Evolutionary conservation across 2,888 invertebrate genomes (phyloP).

Genomic region (Xylophagus ater): DNA sequence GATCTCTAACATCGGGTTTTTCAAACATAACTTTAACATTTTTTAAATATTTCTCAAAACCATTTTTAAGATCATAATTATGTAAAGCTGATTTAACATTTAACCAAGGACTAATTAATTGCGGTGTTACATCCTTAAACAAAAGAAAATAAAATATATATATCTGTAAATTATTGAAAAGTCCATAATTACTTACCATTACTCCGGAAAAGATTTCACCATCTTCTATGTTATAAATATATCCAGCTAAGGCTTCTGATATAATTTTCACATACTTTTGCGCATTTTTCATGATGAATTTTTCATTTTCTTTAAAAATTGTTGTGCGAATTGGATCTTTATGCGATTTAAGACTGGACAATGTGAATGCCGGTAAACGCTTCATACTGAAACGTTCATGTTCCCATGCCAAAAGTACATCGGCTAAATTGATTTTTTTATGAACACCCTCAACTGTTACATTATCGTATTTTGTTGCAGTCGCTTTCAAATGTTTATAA

Average conservation of each 20-base stretch:
- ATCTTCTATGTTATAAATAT: conserved; percentile 60
- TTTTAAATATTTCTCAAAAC: conserved; percentile 62
- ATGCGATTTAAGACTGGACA: conserved; percentile 57
- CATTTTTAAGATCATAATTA: conserved; percentile 58
- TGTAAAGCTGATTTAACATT: conserved; percentile 57
- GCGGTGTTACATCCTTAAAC: conserved; percentile 59
- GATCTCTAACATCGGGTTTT: conserved; percentile 74
- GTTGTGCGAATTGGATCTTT: conserved; percentile 32
- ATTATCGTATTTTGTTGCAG: conserved; percentile 41
- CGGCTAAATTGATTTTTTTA: conserved; percentile 94
- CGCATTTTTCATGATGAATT: conserved; percentile 24
- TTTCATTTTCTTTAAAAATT: conserved; percentile 30
- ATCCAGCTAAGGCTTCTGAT: conserved; percentile 74
- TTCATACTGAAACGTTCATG: conserved; percentile 93
- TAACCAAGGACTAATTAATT: conserved; percentile 63
- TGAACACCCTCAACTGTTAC: conserved; percentile 60
- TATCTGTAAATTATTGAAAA: conserved; percentile 12
- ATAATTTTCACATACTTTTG: conserved; percentile 55
- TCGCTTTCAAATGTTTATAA: conserved; percentile 50
- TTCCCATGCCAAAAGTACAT: conserved; percentile 88
- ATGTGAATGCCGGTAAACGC: conserved; percentile 80
- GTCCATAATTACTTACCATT: conserved; percentile 56
- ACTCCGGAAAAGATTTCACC: conserved; percentile 60
- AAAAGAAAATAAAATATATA: conserved; percentile 1
- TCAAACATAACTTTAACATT: conserved; percentile 61